Percentiles rank a stretch among this genome's conserved stretches.
These are phyloP conservation scores for Sarcophaga subvicina DNA, from an alignment of 2,888 invertebrate genomes.

Conservation along the genomic window DNA sequence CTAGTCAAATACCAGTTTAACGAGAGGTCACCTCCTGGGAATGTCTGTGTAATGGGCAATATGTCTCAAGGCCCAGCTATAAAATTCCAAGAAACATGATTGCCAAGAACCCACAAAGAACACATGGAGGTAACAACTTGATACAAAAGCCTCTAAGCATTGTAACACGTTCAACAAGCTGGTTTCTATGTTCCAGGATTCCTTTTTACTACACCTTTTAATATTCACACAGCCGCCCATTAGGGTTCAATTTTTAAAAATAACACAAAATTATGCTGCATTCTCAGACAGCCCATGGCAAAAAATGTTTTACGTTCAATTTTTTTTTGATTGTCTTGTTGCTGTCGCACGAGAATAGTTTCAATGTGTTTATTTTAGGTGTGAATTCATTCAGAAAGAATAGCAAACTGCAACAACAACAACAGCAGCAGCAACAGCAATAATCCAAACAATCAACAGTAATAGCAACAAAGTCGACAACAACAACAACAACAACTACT, in stretches of 20 bases:
- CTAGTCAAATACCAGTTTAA: too few relatives aligned
- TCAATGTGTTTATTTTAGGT: slow-evolving; percentile 50
- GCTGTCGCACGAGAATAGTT: too few relatives aligned
- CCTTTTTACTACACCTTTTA: neutral
- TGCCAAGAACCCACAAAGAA: too few relatives aligned
- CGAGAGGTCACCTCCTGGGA: too few relatives aligned
- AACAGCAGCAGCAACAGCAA: neutral
- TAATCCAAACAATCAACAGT: slow-evolving; percentile 1
- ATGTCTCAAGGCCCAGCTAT: too few relatives aligned
- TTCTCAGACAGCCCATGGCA: neutral
- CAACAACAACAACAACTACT: neutral
- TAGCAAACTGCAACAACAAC: slow-evolving; percentile 24
- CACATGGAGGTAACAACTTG: too few relatives aligned
- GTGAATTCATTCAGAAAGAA: slow-evolving; percentile 64
- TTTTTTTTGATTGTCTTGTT: neutral
- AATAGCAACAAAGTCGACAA: slow-evolving; percentile 28
- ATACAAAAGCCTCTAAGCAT: too few relatives aligned
- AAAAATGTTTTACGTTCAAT: neutral
- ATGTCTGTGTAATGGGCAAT: too few relatives aligned
- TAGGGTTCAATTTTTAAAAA: slow-evolving; percentile 36
- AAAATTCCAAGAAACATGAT: too few relatives aligned
- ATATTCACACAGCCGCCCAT: neutral
- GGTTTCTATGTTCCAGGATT: too few relatives aligned
- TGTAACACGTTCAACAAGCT: too few relatives aligned
- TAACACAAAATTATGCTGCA: slow-evolving; percentile 46